These are phyloP conservation scores for Puffinus mauretanicus DNA, from an alignment of 2,113 vertebrate genomes.

Conservation along the genomic window DNA sequence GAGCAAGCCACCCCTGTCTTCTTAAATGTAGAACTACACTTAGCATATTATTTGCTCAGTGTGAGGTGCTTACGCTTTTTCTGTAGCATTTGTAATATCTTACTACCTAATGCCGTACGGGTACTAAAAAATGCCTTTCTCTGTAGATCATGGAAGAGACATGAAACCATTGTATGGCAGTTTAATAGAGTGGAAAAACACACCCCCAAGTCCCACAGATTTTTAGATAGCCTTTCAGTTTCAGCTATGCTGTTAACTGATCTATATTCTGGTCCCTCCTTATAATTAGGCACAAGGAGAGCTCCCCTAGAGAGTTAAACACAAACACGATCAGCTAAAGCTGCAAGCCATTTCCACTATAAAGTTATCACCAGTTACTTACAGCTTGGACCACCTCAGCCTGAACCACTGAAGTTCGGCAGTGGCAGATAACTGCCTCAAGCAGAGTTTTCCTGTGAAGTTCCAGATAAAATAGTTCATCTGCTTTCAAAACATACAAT, in stretches of 20 bases:
- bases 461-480: not conserved
- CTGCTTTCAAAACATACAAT: not conserved
- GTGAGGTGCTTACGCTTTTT: not conserved
- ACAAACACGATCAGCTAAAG: not conserved
- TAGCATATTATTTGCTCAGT: not conserved
- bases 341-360: not conserved
- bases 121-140: not conserved
- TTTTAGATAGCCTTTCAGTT: not conserved
- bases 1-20: not conserved
- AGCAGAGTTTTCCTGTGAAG: not conserved
- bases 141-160: not conserved
- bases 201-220: fast-evolving
- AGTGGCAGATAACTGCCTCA: not conserved
- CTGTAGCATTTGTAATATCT: not conserved
- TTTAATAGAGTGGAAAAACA: not conserved
- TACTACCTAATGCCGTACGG: not conserved
- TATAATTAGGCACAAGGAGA: not conserved
- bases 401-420: not conserved
- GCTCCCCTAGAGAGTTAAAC: not conserved
- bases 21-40: not conserved
- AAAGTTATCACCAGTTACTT: not conserved
- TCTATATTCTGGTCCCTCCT: not conserved
- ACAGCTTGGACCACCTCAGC: not conserved
- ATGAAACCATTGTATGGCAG: not conserved
- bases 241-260: not conserved